phyloP scores from a whole-genome alignment of 2,113 vertebrate species.

The Triplophysa rosa region DNA sequence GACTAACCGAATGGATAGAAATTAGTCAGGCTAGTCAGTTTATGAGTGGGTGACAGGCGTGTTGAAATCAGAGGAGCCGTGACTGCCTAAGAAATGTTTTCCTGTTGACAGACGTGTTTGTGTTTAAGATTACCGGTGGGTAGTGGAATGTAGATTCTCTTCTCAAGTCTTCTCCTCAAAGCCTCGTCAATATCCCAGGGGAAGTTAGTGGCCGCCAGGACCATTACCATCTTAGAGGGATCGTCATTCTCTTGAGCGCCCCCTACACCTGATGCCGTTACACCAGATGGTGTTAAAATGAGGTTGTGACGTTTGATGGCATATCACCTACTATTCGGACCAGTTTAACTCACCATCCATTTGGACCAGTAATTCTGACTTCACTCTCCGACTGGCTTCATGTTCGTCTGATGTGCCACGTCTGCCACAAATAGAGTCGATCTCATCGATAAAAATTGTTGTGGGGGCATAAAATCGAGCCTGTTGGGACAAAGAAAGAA shows the following conservation, averaged over 20 bases:
- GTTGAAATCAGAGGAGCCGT: constrained; percentile 24
- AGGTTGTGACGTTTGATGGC: background rate
- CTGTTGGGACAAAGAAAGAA: constrained; percentile 66
- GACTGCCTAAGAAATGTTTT: constrained; percentile 5
- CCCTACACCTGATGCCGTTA: constrained; percentile 81
- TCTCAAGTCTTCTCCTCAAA: constrained; percentile 89
- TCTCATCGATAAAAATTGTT: constrained; percentile 98
- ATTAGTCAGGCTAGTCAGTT: constrained; percentile 15
- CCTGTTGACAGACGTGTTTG: background rate
- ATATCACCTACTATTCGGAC: background rate
- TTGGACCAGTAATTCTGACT: constrained; percentile 93
- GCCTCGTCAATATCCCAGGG: constrained; percentile 99
- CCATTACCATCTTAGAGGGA: constrained; percentile 99
- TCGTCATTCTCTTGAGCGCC: constrained; percentile 90
- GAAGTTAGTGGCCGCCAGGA: constrained; percentile 97
- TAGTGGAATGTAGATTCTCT: constrained; percentile 96
- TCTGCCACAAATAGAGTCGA: constrained; percentile 95
- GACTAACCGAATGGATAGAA: background rate
- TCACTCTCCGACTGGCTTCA: constrained; percentile 94
- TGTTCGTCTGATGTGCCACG: constrained; percentile 96
- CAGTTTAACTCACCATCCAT: constrained; percentile 86
- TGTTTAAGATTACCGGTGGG: constrained; percentile 82
- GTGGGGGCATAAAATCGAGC: constrained; percentile 96
- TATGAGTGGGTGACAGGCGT: constrained; percentile 19
- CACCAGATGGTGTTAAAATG: background rate